A percentile compares a stretch with the other conserved stretches of the same genome.
Conservation (phyloP, 2,888 invertebrate genomes). For the Oligia latruncula region DNA sequence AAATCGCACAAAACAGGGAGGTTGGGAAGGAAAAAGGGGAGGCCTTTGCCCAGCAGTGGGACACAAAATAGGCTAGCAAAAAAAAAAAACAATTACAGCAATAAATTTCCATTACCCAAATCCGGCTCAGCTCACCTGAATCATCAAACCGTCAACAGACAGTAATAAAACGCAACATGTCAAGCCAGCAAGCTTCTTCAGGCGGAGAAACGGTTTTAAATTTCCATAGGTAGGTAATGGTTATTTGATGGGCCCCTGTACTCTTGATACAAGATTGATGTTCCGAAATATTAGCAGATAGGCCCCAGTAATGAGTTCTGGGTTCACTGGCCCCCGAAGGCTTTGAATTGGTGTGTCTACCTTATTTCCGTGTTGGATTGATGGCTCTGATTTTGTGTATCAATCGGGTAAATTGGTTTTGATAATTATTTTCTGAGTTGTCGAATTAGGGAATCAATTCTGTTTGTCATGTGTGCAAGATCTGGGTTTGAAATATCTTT, state of each 20-base stretch:
- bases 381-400: conserved; percentile 22
- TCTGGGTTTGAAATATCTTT: neutral
- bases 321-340: conserved; percentile 59
- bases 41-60: too few species aligned
- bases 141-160: conserved; percentile 24
- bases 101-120: neutral
- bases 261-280: conserved; percentile 81
- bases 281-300: conserved; percentile 70
- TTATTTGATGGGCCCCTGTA: conserved; percentile 76
- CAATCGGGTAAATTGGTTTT: conserved; percentile 27
- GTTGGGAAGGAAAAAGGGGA: too few species aligned
- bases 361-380: conserved; percentile 48
- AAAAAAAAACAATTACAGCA: neutral
- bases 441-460: neutral
- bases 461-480: neutral
- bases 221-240: conserved; percentile 75
- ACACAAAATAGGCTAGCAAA: too few species aligned
- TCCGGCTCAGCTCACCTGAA: conserved; percentile 19
- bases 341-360: conserved; percentile 46
- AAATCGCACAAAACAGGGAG: too few species aligned
- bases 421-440: neutral
- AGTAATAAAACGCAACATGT: conserved; percentile 58
- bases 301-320: conserved; percentile 58
- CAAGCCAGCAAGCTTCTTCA: conserved; percentile 48
- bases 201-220: conserved; percentile 58